Percentiles rank a stretch among this genome's conserved stretches.
Evolutionary conservation across 2,113 vertebrate genomes (phyloP).

Genomic region (Rhinopomastus cyanomelas): DNA sequence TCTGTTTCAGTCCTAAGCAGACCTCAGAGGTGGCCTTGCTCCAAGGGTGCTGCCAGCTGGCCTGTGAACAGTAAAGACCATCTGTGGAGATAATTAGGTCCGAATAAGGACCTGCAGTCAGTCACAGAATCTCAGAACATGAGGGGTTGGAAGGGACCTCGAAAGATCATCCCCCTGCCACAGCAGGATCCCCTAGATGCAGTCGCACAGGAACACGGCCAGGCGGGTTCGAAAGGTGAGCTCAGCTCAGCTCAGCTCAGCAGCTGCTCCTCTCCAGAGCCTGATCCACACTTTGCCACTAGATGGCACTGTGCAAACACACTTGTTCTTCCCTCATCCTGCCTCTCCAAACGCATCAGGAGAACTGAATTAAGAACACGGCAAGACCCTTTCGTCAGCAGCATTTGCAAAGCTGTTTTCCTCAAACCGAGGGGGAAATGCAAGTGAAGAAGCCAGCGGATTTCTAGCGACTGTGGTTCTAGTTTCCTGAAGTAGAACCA

Average conservation of each 20-base stretch:
- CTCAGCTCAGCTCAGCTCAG: background rate
- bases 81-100: background rate
- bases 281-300: background rate
- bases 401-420: background rate
- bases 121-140: too few relatives aligned
- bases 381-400: background rate
- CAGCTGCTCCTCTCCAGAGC: background rate
- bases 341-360: background rate
- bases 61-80: background rate
- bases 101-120: background rate
- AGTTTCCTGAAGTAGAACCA: background rate
- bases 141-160: too few relatives aligned
- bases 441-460: background rate
- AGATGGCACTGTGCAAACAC: conserved; percentile 68
- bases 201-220: too few relatives aligned
- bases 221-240: too few relatives aligned
- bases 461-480: background rate
- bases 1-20: background rate
- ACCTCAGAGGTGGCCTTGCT: background rate
- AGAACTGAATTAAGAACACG: background rate
- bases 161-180: too few relatives aligned
- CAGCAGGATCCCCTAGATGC: too few relatives aligned
- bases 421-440: background rate
- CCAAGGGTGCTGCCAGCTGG: background rate
- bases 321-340: background rate